Conservation (phyloP, 2,113 vertebrate genomes). For the Gyps fulvus region DNA sequence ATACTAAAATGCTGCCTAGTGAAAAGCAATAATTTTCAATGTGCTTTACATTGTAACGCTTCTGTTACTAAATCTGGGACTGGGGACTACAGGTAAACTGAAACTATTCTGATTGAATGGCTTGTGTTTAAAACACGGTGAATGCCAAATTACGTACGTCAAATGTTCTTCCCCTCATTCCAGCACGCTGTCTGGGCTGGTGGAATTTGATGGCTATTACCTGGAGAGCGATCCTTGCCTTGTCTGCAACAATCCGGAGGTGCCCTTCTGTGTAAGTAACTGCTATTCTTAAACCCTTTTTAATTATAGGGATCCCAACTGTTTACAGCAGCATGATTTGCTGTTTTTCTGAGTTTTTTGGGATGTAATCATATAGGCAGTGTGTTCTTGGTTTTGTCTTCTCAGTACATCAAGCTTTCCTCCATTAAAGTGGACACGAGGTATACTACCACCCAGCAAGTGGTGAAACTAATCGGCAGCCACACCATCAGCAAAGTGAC, state of each 20-base stretch:
- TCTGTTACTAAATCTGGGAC: neutral
- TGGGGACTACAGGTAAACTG: neutral
- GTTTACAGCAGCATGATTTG: rapidly evolving
- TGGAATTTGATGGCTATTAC: slow-evolving; percentile 97
- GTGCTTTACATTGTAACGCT: neutral
- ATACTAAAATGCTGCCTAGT: neutral
- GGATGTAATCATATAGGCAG: neutral
- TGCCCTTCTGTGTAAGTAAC: slow-evolving; percentile 93
- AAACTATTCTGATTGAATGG: neutral
- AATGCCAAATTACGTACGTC: neutral
- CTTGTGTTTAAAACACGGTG: neutral
- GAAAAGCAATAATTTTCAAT: neutral
- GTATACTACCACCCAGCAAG: slow-evolving; percentile 98
- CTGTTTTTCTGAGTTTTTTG: neutral
- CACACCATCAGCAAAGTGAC: slow-evolving; percentile 99
- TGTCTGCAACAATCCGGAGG: slow-evolving; percentile 98
- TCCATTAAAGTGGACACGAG: slow-evolving; percentile 99
- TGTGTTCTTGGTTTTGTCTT: neutral
- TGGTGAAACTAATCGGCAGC: slow-evolving; percentile 97
- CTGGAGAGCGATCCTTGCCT: slow-evolving; percentile 97
- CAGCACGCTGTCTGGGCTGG: slow-evolving; percentile 93
- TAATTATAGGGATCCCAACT: neutral
- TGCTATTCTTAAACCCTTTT: neutral
- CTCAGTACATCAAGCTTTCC: slow-evolving; percentile 96
- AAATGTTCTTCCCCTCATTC: neutral